Conservation (phyloP, 2,888 invertebrate species). For the Eumerus sabulonum region DNA sequence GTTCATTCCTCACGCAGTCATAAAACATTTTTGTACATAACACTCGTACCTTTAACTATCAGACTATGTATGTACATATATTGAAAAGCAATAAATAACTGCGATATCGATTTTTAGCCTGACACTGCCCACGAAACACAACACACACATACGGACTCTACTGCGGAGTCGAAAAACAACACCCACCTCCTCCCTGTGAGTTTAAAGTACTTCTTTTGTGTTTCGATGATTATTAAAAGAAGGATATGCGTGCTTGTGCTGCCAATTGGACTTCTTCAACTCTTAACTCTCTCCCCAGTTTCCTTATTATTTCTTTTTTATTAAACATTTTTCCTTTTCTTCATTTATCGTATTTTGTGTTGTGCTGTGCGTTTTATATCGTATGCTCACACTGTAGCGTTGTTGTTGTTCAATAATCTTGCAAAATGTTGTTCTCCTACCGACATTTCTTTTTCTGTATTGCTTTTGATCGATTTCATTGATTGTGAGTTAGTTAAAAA, state of each 20-base stretch:
- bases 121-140: too few species aligned
- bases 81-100: too few species aligned
- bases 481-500: neutral
- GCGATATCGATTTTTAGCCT: too few species aligned
- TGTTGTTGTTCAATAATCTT: constrained; percentile 58
- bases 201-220: constrained; percentile 26
- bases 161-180: constrained; percentile 3
- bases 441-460: constrained; percentile 16
- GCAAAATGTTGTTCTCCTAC: constrained; percentile 31
- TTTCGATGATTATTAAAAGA: constrained; percentile 16
- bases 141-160: too few species aligned
- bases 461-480: constrained; percentile 39
- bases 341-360: constrained; percentile 32
- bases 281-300: constrained; percentile 14
- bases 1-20: too few species aligned
- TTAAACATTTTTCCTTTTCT: neutral
- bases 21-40: too few species aligned
- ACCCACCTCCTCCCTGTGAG: constrained; percentile 67
- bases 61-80: too few species aligned
- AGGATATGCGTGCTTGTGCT: neutral
- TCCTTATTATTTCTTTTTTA: too few species aligned
- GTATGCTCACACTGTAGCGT: constrained; percentile 10
- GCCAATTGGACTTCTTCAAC: constrained; percentile 21
- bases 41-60: too few species aligned
- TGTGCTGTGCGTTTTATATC: constrained; percentile 29